These are phyloP conservation scores for Tenthredo notha DNA, from an alignment of 2,888 invertebrate genomes.

Conservation along the genomic window DNA sequence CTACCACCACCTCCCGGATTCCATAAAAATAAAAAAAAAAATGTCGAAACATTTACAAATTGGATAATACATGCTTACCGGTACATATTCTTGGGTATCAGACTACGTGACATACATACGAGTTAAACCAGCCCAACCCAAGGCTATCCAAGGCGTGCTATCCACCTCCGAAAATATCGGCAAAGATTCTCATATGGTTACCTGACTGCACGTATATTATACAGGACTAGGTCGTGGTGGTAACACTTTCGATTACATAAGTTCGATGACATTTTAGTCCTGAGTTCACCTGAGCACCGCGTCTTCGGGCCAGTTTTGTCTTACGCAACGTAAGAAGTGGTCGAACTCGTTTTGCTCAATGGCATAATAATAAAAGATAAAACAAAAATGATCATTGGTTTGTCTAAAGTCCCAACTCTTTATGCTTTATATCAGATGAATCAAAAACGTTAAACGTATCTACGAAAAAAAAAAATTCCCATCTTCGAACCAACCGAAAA, in stretches of 20 bases:
- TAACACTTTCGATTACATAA: constrained; percentile 65
- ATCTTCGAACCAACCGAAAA: background rate
- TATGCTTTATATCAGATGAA: background rate
- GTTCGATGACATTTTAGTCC: constrained; percentile 71
- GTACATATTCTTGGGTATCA: background rate
- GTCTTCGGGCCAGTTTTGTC: constrained; percentile 61
- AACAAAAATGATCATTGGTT: background rate
- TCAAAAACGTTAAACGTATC: background rate
- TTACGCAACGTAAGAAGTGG: constrained; percentile 59
- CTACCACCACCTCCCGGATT: background rate
- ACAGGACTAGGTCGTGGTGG: constrained; percentile 54
- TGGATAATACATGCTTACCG: background rate
- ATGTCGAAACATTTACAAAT: background rate
- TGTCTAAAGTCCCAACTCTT: background rate
- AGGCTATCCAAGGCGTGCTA: constrained; percentile 1
- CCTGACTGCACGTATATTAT: background rate
- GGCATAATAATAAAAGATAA: background rate
- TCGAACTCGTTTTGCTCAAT: constrained; percentile 32
- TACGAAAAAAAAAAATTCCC: background rate
- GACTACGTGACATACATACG: constrained; percentile 34
- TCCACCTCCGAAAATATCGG: background rate
- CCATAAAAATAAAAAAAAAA: background rate
- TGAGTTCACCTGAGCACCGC: constrained; percentile 60
- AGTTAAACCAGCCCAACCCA: constrained; percentile 32
- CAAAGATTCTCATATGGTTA: constrained; percentile 1